Conservation (phyloP, 2,888 invertebrate species). For the Drosophila testacea region DNA sequence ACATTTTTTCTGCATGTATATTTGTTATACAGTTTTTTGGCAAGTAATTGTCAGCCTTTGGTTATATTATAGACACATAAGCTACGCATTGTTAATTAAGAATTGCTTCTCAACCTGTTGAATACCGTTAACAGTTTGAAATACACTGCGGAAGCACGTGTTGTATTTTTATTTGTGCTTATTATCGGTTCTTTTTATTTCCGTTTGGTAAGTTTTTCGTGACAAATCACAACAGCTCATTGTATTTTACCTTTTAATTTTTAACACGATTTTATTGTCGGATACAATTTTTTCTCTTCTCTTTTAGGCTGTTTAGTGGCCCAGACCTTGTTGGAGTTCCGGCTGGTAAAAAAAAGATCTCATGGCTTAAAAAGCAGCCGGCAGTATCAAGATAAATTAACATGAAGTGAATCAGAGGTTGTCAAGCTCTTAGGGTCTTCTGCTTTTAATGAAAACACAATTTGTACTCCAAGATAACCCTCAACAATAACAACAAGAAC, state of each 20-base stretch:
- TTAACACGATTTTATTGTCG: constrained; percentile 58
- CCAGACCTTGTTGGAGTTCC: constrained; percentile 63
- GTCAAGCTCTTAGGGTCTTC: constrained; percentile 22
- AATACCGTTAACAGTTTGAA: constrained; percentile 18
- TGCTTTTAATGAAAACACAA: constrained; percentile 33
- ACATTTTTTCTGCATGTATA: background rate
- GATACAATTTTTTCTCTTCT: constrained; percentile 16
- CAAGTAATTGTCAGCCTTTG: background rate
- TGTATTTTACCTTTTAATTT: constrained; percentile 45
- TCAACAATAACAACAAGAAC: constrained; percentile 13
- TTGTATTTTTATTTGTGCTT: constrained; percentile 40
- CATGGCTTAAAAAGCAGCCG: constrained; percentile 43
- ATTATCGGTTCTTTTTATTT: constrained; percentile 36
- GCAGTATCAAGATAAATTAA: constrained; percentile 55
- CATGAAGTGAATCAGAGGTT: constrained; percentile 61
- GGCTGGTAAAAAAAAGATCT: constrained; percentile 56
- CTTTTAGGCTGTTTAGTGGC: constrained; percentile 32
- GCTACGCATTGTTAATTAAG: constrained; percentile 4
- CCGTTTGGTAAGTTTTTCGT: constrained; percentile 55
- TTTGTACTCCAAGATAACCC: constrained; percentile 36
- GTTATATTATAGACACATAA: background rate
- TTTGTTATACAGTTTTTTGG: background rate
- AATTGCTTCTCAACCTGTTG: constrained; percentile 7
- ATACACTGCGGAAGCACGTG: constrained; percentile 59
- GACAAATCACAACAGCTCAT: constrained; percentile 49